phyloP scores from a whole-genome alignment of 2,888 invertebrate genomes.

The Machimus atricapillus region DNA sequence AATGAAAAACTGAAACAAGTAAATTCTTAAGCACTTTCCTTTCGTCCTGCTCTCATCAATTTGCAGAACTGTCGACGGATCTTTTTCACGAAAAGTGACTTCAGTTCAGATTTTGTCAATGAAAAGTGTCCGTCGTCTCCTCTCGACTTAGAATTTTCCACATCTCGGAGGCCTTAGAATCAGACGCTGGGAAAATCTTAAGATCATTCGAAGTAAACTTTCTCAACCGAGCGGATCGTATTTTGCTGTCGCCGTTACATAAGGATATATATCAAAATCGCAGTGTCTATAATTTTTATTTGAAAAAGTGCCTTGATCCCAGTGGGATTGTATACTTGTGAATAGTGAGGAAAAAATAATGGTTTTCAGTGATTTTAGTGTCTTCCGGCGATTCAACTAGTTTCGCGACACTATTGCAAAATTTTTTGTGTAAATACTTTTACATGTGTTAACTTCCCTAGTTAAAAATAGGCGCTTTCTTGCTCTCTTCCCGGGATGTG shows the following conservation, averaged over 20 bases:
- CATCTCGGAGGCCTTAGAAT: not conserved
- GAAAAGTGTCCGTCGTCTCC: conserved; percentile 40
- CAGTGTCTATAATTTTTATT: not conserved
- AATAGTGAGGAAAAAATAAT: conserved; percentile 5
- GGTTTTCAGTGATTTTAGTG: not conserved
- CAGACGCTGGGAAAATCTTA: conserved; percentile 16
- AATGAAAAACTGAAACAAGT: not conserved
- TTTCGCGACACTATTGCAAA: conserved; percentile 10
- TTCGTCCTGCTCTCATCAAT: not conserved
- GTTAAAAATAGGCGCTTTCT: conserved; percentile 32
- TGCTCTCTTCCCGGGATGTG: conserved; percentile 31
- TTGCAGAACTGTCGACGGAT: not conserved
- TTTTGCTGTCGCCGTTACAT: not conserved
- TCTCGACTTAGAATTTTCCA: conserved; percentile 2
- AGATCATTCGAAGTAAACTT: conserved; percentile 27
- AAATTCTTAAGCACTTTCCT: not conserved
- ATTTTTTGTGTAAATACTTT: conserved; percentile 23
- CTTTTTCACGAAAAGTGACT: not conserved
- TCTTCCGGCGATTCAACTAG: not conserved
- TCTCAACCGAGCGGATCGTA: conserved; percentile 24
- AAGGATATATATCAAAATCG: not conserved
- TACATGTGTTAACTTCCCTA: conserved; percentile 7
- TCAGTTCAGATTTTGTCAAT: conserved; percentile 45
- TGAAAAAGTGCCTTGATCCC: not conserved
- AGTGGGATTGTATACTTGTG: not conserved